Base-by-base conservation (phyloP, 2,797 vertebrate genomes). In the Gastrophryne carolinensis region DNA sequence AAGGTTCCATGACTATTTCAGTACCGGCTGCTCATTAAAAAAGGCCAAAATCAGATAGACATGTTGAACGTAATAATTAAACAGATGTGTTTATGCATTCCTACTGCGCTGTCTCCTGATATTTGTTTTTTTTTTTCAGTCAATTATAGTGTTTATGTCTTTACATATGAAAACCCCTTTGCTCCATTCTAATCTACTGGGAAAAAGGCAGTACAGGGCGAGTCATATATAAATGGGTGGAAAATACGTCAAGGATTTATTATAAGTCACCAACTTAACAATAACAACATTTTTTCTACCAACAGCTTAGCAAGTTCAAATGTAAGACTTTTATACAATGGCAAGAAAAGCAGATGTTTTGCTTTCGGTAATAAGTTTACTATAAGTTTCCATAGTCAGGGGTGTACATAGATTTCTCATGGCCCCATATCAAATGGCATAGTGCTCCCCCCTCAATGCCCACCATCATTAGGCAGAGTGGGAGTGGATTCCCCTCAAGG, bases 1-100 rank as follows among this genome's bases (percentile, higher is more conserved):
- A 13, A 49, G 15, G 29, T 66, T 47, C 57, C 11, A 49, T 49
- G 62, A 74, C 39, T 27, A 23, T 35, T 56, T 56, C 41, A 37
- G 9, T 50, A 60, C 63, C 9, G 49, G 66, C 49, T n/a, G 50
- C 11, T 34, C 60, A 44, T 67, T 60, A 57, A 37, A 27, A 47
- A 35, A 47, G 24, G 21, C 41, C 41, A 74, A 50, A 65, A 23
- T 37, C 47, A 15, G 29, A 49, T 50, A 37, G n/a, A 60, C 32
- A 41, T 67, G 12, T 39, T 75, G 72, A 23, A 58, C 60, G 24
- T 21, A 66, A 24, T 23, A 35, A 58, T 41, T 66, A 49, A 66
- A 66, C 53, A 75, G 39, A 75, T 67, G 37, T 74, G 39, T 75
- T 41, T 56, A 62, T 5, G 21, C 29, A 61, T 72, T 53, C 17